phyloP scores from a whole-genome alignment of 2,888 invertebrate genomes.

The Epirrita christyi region DNA sequence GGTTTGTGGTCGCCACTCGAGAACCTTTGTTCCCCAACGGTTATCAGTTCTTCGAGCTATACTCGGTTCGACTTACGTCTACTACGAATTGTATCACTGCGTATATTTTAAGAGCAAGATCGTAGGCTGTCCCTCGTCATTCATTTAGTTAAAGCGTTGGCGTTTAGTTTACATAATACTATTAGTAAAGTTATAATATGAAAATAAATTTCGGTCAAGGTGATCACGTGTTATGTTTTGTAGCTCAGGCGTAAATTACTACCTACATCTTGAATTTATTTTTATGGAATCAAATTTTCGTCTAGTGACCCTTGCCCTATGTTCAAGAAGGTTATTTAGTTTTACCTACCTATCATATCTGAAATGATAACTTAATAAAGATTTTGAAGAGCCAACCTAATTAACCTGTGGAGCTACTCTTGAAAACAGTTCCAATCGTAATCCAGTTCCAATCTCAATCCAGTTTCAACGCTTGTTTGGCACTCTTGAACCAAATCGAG shows the following conservation, averaged over 20 bases:
- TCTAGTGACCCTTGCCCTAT: not conserved
- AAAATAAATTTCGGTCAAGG: constrained; percentile 69
- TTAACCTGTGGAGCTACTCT: too few relatives aligned
- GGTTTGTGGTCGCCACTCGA: too few relatives aligned
- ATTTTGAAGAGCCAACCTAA: not conserved
- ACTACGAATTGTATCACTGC: too few relatives aligned
- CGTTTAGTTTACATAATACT: constrained; percentile 17
- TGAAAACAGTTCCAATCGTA: too few relatives aligned
- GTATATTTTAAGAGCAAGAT: not conserved
- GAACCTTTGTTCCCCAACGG: too few relatives aligned
- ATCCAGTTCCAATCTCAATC: too few relatives aligned
- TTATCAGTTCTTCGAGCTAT: too few relatives aligned
- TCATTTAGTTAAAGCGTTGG: constrained; percentile 18
- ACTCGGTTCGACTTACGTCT: too few relatives aligned
- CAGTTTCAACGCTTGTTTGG: too few relatives aligned
- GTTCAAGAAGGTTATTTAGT: not conserved
- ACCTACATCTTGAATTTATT: constrained; percentile 18
- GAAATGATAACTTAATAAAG: not conserved
- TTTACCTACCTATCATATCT: not conserved
- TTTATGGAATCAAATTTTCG: constrained; percentile 5
- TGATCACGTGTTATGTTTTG: constrained; percentile 43
- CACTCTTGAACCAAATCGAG: too few relatives aligned
- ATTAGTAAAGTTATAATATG: constrained; percentile 42
- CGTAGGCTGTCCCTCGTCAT: not conserved
- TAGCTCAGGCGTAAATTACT: constrained; percentile 28